Conservation (phyloP, 1,140 invertebrate species). For the Ladona fulva region DNA sequence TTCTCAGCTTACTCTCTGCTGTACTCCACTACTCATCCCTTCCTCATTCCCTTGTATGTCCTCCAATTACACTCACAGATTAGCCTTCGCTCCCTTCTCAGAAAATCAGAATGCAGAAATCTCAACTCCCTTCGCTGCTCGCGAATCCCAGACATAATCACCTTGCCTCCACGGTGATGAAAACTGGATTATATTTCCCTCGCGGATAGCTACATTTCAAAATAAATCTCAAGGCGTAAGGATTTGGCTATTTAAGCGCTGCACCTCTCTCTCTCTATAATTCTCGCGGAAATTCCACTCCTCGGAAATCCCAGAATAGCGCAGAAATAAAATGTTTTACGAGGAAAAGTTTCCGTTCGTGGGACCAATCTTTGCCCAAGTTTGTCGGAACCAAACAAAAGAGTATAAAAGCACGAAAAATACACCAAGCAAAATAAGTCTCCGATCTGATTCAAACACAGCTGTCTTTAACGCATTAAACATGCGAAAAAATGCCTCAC, state of each 20-base stretch:
- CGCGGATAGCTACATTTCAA: neutral
- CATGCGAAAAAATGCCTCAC: too few species aligned
- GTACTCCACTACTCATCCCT: neutral
- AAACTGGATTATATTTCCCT: constrained; percentile 7
- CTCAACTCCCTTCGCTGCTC: neutral
- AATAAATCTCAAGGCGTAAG: neutral
- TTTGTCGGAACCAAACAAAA: too few species aligned
- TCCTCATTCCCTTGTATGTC: neutral
- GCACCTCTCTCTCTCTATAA: neutral
- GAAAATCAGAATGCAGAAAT: neutral
- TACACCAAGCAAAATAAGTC: too few species aligned
- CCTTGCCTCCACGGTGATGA: neutral
- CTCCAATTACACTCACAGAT: neutral
- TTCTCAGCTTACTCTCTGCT: too few species aligned
- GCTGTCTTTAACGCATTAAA: too few species aligned
- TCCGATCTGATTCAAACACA: too few species aligned
- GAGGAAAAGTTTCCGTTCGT: too few species aligned
- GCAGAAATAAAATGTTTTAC: too few species aligned
- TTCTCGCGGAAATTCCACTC: too few species aligned
- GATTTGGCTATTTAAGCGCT: neutral
- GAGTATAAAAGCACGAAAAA: too few species aligned
- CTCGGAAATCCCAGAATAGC: too few species aligned
- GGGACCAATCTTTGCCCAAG: too few species aligned
- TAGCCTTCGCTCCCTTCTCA: neutral
- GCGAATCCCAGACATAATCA: neutral